A percentile compares a stretch with the other conserved stretches of the same genome.
These are phyloP conservation scores for Meloidogyne floridensis DNA, from an alignment of 1,140 invertebrate species.

Conservation along the genomic window DNA sequence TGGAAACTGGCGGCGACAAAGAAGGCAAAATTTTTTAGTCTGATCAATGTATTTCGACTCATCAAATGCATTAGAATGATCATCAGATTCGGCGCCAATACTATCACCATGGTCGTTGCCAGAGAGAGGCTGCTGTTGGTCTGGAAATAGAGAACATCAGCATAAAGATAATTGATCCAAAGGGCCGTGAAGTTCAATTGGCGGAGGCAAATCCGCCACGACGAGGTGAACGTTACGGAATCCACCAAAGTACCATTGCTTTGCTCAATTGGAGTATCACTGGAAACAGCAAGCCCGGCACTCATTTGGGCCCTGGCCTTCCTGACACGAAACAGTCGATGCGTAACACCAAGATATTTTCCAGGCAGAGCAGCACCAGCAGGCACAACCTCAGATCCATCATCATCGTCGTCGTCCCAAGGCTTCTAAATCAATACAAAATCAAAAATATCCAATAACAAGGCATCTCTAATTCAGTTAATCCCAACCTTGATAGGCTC, in stretches of 20 bases:
- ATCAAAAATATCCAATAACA: background rate
- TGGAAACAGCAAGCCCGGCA: constrained; percentile 19
- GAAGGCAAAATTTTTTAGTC: constrained; percentile 84
- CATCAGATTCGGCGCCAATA: background rate
- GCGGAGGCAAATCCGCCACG: constrained; percentile 12
- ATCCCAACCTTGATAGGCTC: constrained; percentile 16
- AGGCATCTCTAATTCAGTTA: background rate
- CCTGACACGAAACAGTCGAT: constrained; percentile 22
- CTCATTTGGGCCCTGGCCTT: constrained; percentile 22
- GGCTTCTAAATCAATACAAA: constrained; percentile 42
- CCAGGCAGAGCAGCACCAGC: constrained; percentile 22
- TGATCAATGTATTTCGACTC: constrained; percentile 78
- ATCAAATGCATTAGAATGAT: constrained; percentile 56
- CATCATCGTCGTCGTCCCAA: constrained; percentile 62
- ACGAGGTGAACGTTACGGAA: constrained; percentile 4
- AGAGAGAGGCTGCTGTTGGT: constrained; percentile 21
- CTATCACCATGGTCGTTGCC: background rate
- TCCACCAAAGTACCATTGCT: constrained; percentile 19
- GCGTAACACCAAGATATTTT: constrained; percentile 36
- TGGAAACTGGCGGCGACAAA: constrained; percentile 92
- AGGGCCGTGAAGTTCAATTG: constrained; percentile 16
- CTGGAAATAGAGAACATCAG: constrained; percentile 37
- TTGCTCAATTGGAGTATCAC: constrained; percentile 14
- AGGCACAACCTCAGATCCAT: constrained; percentile 69
- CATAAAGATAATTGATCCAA: constrained; percentile 23